Conservation (phyloP, 2,888 invertebrate species). For the Atherix ibis region DNA sequence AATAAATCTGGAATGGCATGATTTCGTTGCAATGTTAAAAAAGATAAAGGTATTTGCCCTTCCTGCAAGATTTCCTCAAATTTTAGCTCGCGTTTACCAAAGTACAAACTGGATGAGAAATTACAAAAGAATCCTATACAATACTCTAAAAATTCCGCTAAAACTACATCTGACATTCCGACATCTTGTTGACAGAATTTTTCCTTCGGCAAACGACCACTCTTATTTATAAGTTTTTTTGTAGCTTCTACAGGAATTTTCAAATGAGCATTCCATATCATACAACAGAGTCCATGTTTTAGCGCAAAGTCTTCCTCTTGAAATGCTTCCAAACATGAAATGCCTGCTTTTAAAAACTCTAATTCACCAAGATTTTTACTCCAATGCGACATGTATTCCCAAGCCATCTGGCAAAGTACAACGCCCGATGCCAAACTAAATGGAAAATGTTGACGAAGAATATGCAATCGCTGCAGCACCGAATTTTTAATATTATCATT, state of each 20-base stretch:
- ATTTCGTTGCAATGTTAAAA: slow-evolving; percentile 59
- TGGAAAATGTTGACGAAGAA: slow-evolving; percentile 66
- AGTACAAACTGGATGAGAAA: slow-evolving; percentile 21
- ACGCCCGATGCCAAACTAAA: slow-evolving; percentile 66
- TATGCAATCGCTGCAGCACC: slow-evolving; percentile 44
- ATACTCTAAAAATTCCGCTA: slow-evolving; percentile 47
- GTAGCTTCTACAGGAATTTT: slow-evolving; percentile 61
- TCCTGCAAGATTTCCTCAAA: slow-evolving; percentile 28
- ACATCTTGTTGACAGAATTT: slow-evolving; percentile 63
- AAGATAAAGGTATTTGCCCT: slow-evolving; percentile 42
- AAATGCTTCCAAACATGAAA: slow-evolving; percentile 44
- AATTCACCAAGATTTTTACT: slow-evolving; percentile 55
- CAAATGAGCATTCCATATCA: slow-evolving; percentile 83
- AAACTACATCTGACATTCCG: slow-evolving; percentile 48
- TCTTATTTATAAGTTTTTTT: slow-evolving; percentile 61
- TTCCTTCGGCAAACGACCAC: slow-evolving; percentile 74
- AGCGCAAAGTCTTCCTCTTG: slow-evolving; percentile 23
- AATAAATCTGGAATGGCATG: slow-evolving; percentile 59
- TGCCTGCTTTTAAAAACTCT: slow-evolving; percentile 49
- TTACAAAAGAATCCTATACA: slow-evolving; percentile 24
- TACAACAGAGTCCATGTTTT: slow-evolving; percentile 64
- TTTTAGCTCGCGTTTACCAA: slow-evolving; percentile 23
- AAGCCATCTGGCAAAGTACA: slow-evolving; percentile 70
- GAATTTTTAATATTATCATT: slow-evolving; percentile 17
- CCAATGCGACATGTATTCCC: slow-evolving; percentile 85